These are phyloP conservation scores for Heliconius ismenius DNA, from an alignment of 2,888 invertebrate genomes.

Conservation along the genomic window DNA sequence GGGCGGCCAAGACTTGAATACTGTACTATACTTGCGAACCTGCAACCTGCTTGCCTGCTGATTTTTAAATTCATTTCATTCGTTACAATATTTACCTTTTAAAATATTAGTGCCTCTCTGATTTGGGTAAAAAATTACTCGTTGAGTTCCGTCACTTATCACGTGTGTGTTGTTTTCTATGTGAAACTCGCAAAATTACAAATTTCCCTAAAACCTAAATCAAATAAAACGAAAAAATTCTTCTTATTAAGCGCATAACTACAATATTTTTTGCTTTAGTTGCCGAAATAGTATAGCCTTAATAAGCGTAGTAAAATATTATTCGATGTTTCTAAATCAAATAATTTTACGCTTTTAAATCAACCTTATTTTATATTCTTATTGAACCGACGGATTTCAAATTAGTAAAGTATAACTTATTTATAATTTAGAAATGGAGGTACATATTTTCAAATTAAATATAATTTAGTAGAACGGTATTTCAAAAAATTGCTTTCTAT, in stretches of 20 bases:
- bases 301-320: constrained; percentile 5
- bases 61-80: no score
- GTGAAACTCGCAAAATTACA: background rate
- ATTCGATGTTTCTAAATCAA: constrained; percentile 9
- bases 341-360: constrained; percentile 8
- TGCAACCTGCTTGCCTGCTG: no score
- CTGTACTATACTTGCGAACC: no score
- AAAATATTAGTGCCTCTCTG: no score
- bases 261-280: background rate
- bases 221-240: background rate
- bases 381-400: background rate
- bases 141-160: background rate
- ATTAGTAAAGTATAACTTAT: background rate
- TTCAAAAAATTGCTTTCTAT: constrained; percentile 24
- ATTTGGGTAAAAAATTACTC: no score
- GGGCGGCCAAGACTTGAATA: no score
- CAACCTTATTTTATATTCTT: background rate
- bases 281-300: constrained; percentile 2
- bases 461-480: background rate
- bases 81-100: no score
- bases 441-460: background rate
- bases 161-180: background rate
- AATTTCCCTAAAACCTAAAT: background rate
- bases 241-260: background rate
- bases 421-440: background rate